phyloP scores from a whole-genome alignment of 2,888 invertebrate genomes.

The Acanthococcus lagerstroemiae region DNA sequence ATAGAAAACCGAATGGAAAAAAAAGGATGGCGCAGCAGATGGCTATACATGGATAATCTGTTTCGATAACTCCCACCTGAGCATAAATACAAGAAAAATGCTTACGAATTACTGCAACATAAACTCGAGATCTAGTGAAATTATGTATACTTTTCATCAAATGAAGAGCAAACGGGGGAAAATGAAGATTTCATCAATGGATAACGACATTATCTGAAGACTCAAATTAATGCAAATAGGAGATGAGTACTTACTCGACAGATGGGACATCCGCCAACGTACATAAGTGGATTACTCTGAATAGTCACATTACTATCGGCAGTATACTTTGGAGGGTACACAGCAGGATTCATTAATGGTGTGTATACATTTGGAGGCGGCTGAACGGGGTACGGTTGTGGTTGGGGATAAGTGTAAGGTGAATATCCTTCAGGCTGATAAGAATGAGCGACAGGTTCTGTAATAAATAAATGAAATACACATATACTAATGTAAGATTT shows the following conservation, averaged over 20 bases:
- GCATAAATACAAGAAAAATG: neutral
- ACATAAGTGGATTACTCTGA: slow-evolving; percentile 41
- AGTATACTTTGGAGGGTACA: neutral
- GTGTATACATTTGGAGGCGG: neutral
- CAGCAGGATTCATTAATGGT: neutral
- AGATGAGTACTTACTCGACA: slow-evolving; percentile 13
- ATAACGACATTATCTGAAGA: neutral
- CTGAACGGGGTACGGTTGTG: neutral
- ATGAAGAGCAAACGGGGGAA: neutral
- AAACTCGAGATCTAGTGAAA: neutral
- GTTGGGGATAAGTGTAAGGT: neutral
- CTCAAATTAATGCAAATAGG: neutral
- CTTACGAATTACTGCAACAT: neutral
- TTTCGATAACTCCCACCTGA: slow-evolving; percentile 14
- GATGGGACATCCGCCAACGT: slow-evolving; percentile 28
- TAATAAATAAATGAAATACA: neutral
- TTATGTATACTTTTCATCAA: neutral
- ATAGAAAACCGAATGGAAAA: slow-evolving; percentile 12
- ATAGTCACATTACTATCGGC: slow-evolving; percentile 10
- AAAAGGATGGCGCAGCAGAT: slow-evolving; percentile 8
- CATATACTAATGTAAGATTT: neutral
- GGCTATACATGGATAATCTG: slow-evolving; percentile 2
- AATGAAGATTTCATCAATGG: neutral
- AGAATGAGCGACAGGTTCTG: neutral
- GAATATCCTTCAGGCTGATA: slow-evolving; percentile 7